Percentiles rank a stretch among this genome's conserved stretches.
Evolutionary conservation across 2,797 vertebrate species (phyloP).

Genomic region (Limnodromus scolopaceus): DNA sequence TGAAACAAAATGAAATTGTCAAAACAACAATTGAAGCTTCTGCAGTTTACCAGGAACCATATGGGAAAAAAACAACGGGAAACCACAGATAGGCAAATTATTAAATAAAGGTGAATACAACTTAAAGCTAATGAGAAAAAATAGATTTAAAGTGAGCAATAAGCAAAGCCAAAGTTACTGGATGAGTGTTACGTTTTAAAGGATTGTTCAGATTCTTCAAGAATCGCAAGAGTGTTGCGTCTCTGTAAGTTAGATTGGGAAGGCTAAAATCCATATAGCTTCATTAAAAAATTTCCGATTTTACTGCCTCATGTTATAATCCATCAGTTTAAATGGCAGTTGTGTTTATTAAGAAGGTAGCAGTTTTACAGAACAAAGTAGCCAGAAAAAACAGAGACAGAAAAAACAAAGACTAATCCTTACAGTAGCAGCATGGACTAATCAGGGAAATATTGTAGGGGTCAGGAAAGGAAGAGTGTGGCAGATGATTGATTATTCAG

Average conservation of each 20-base stretch:
- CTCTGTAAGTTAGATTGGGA: background rate
- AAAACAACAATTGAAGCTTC: background rate
- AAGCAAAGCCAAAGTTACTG: background rate
- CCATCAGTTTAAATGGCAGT: background rate
- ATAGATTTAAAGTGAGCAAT: background rate
- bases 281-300: background rate
- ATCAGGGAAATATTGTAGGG: background rate
- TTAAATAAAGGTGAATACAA: background rate
- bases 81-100: background rate
- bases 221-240: background rate
- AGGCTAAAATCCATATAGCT: background rate
- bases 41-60: background rate
- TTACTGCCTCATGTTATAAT: background rate
- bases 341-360: background rate
- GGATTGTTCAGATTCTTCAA: background rate
- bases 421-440: background rate
- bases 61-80: background rate
- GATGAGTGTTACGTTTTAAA: background rate
- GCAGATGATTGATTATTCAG: background rate
- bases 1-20: background rate
- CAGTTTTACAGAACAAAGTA: background rate
- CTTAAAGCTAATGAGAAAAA: background rate
- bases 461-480: background rate
- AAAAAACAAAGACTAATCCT: background rate
- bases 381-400: background rate